Evolutionary conservation across 2,113 vertebrate species (phyloP), one percentile per base, ranked within the genome.

Genomic region (Patagioenas fasciata): DNA sequence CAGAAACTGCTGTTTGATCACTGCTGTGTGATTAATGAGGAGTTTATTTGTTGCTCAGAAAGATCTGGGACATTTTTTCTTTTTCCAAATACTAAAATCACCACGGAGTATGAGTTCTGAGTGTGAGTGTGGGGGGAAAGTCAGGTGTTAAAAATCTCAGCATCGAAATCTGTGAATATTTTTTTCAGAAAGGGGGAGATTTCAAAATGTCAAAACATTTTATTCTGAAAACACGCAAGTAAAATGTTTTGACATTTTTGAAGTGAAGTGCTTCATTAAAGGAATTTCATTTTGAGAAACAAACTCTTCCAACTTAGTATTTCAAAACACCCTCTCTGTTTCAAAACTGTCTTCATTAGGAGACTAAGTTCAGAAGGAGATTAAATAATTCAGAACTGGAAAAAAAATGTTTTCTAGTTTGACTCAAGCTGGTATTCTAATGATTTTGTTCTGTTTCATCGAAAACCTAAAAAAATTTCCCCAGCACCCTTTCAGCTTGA

Each of bases 211-310:
- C 85, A 95, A 82, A 88, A 54, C 5, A 74, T 71, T 88, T 81
- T 82, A 42, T 48, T 85, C 23, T 47, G 57, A 88, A 92, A 85
- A 56, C 0, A 1, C 42, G 20, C 17, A 72, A 88, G 34, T 60
- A 85, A 88, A 95, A 90, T 61, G 3, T 85, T 96, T 90, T 96
- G 66, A 88, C 79, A 80, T 92, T 88, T 90, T 80, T 34, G 85
- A 64, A 96, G 88, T 40, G 1, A 75, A 93, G 47, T 69, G 17
- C 29, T 88, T 82, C 44, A 67, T 88, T 92, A 79, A 92, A 82
- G 48, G 88, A 88, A 90, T 44, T 89, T 61, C 5, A 20, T 79
- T 85, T 64, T 42, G 32, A 80, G 53, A 82, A 85, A 26, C 2
- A 75, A 93, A 64, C 11, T 2, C 5, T 74, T 74, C 7, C 25